Evolutionary conservation across 2,797 vertebrate species (phyloP).

Genomic region (Semotilus atromaculatus): DNA sequence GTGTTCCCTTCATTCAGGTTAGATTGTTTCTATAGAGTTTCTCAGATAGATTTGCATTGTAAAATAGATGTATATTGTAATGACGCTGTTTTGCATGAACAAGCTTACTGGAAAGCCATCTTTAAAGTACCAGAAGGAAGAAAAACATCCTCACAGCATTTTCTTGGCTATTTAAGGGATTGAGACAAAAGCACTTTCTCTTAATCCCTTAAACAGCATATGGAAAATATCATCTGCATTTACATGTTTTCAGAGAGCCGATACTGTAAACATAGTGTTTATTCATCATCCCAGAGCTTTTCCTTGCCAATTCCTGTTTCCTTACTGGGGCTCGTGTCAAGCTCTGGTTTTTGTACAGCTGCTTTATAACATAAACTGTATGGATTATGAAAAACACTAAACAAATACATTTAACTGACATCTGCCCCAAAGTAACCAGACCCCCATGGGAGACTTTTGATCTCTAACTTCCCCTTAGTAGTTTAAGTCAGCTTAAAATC

Average conservation of each 20-base stretch:
- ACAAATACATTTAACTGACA: background rate
- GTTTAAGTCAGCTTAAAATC: background rate
- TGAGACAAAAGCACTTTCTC: background rate
- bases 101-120: background rate
- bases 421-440: background rate
- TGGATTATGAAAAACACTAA: background rate
- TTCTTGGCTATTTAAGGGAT: background rate
- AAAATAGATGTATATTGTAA: constrained; percentile 2
- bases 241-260: background rate
- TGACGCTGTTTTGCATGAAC: constrained; percentile 8
- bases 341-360: background rate
- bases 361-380: background rate
- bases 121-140: background rate
- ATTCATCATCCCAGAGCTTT: background rate
- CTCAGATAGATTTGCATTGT: constrained; percentile 13
- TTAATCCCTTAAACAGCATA: background rate
- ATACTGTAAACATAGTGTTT: background rate
- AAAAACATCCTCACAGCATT: background rate
- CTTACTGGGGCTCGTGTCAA: background rate
- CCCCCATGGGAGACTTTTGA: background rate
- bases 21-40: background rate
- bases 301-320: background rate
- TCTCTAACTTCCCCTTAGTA: background rate
- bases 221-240: background rate
- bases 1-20: background rate